Conservation (phyloP, 2,888 invertebrate genomes). For the Ichneumoninae sp. region DNA sequence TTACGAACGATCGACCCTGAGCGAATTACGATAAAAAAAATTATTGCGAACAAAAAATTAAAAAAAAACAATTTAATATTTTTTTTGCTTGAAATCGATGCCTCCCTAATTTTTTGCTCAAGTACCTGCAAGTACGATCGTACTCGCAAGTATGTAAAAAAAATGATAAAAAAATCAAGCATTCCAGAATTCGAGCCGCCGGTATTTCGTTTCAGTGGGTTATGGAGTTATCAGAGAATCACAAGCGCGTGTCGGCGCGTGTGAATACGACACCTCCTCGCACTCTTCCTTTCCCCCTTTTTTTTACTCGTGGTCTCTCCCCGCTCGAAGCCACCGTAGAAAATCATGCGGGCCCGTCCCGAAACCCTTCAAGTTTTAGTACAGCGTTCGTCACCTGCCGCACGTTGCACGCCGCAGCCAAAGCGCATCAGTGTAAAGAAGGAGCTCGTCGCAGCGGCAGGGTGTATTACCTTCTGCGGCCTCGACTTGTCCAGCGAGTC, state of each 20-base stretch:
- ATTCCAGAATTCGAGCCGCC: constrained; percentile 47
- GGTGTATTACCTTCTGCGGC: constrained; percentile 58
- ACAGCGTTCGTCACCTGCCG: constrained; percentile 58
- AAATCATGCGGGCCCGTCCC: constrained; percentile 53
- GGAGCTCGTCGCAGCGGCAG: constrained; percentile 34
- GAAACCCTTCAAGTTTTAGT: constrained; percentile 68
- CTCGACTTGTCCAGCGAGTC: constrained; percentile 45
- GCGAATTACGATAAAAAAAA: too few species aligned
- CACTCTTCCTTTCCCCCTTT: constrained; percentile 1
- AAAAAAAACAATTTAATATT: too few species aligned
- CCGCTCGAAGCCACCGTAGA: constrained; percentile 43
- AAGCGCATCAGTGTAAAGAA: constrained; percentile 37
- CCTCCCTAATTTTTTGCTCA: too few species aligned
- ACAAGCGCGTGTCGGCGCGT: constrained; percentile 58
- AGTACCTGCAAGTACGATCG: too few species aligned
- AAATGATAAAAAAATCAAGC: constrained; percentile 15
- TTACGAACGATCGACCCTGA: too few species aligned
- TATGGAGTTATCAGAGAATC: constrained; percentile 64
- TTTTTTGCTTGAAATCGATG: too few species aligned
- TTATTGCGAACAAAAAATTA: too few species aligned
- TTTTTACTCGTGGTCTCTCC: constrained; percentile 18
- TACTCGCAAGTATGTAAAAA: too few species aligned
- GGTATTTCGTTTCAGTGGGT: constrained; percentile 63
- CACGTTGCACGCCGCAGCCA: constrained; percentile 43
- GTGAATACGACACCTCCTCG: constrained; percentile 58